These are phyloP conservation scores for Paralinhomoeus sp. DNA, from an alignment of 2,888 invertebrate species.

Conservation along the genomic window DNA sequence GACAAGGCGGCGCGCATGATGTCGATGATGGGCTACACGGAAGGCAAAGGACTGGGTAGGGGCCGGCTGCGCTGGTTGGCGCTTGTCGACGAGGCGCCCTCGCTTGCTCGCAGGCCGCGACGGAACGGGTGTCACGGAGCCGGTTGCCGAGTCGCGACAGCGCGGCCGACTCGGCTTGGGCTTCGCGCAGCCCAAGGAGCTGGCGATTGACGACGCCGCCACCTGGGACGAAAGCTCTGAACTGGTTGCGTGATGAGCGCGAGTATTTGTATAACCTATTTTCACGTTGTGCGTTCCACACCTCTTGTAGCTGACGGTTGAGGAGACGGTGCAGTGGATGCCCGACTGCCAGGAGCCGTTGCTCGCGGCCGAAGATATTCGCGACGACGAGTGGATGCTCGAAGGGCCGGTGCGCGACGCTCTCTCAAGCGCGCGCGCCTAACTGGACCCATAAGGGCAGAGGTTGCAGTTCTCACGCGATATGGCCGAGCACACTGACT, in stretches of 20 bases:
- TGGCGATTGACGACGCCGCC: slow-evolving; percentile 38
- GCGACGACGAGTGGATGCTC: slow-evolving; percentile 8
- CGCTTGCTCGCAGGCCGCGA: no score
- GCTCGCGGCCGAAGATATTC: slow-evolving; percentile 1
- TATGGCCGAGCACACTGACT: slow-evolving; percentile 53
- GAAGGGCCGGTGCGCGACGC: neutral
- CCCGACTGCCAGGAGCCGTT: slow-evolving; percentile 4
- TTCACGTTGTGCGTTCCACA: slow-evolving; percentile 4
- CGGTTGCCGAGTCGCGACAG: slow-evolving; percentile 54
- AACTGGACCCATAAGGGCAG: no score
- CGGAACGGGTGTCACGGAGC: slow-evolving; percentile 53
- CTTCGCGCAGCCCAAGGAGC: slow-evolving; percentile 32
- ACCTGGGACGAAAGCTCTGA: slow-evolving; percentile 33
- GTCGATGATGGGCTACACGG: slow-evolving; percentile 24
- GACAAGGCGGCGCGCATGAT: slow-evolving; percentile 7
- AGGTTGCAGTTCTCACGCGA: no score
- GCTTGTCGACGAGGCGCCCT: no score
- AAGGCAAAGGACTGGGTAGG: slow-evolving; percentile 63
- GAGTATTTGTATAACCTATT: neutral
- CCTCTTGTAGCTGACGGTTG: slow-evolving; percentile 16
- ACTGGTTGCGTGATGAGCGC: slow-evolving; percentile 27
- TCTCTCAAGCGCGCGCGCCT: no score
- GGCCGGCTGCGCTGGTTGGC: no score
- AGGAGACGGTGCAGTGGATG: slow-evolving; percentile 24
- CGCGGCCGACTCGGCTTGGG: slow-evolving; percentile 65